Evolutionary conservation across 2,888 invertebrate species (phyloP).

Genomic region (Agapostemon virescens): DNA sequence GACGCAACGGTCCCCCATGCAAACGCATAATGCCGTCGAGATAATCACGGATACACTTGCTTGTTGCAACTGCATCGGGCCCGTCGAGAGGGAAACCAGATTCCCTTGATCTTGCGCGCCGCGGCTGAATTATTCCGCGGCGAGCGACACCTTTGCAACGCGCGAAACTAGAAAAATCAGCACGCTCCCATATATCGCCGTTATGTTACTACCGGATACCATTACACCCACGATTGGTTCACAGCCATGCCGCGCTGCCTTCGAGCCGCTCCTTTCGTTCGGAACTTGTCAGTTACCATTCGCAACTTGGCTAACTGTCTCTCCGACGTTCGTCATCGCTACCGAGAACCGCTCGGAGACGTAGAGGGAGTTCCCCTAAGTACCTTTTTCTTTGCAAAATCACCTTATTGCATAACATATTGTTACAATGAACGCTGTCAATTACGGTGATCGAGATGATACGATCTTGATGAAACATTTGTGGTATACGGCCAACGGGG

Average conservation of each 20-base stretch:
- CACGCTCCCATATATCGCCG: slow-evolving; percentile 42
- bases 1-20: slow-evolving; percentile 58
- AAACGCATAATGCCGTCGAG: slow-evolving; percentile 53
- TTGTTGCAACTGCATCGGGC: slow-evolving; percentile 35
- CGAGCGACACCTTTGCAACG: slow-evolving; percentile 23
- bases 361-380: no score
- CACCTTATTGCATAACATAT: no score
- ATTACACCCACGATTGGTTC: slow-evolving; percentile 48
- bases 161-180: slow-evolving; percentile 43
- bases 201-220: slow-evolving; percentile 56
- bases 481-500: no score
- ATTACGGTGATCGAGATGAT: no score
- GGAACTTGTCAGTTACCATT: slow-evolving; percentile 15
- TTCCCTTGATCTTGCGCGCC: slow-evolving; percentile 75
- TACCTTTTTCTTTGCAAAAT: no score
- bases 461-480: no score
- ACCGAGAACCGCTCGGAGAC: no score
- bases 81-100: slow-evolving; percentile 65
- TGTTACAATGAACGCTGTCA: no score
- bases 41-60: slow-evolving; percentile 49
- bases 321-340: background rate
- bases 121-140: slow-evolving; percentile 47
- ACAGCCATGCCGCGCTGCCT: slow-evolving; percentile 6
- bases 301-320: background rate
- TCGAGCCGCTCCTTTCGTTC: slow-evolving; percentile 46